phyloP scores from a whole-genome alignment of 2,113 vertebrate genomes.

The Scalopus aquaticus region DNA sequence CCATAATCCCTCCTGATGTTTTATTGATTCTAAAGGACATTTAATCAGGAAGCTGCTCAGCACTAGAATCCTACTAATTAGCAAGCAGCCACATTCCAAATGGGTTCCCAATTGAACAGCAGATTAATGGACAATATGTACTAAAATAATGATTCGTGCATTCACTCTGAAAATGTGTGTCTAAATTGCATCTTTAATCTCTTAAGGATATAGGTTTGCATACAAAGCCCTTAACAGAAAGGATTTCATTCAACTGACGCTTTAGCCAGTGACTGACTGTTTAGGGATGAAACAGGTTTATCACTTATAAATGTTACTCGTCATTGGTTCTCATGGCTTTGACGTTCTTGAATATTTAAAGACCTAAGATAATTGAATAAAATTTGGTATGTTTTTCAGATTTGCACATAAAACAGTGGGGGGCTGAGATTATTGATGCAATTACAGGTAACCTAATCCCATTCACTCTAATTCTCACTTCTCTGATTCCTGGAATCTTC shows the following conservation, averaged over 20 bases:
- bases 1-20: constrained; percentile 87
- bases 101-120: constrained; percentile 85
- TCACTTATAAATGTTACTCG: constrained; percentile 61
- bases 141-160: constrained; percentile 86
- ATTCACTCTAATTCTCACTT: not conserved
- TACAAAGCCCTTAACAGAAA: constrained; percentile 80
- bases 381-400: not conserved
- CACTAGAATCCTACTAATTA: constrained; percentile 88
- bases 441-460: not conserved
- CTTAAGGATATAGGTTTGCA: constrained; percentile 85
- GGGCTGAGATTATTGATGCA: not conserved
- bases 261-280: constrained; percentile 69
- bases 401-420: not conserved
- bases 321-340: constrained; percentile 54
- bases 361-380: constrained; percentile 48
- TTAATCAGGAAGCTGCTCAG: constrained; percentile 88
- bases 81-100: constrained; percentile 85
- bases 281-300: constrained; percentile 76
- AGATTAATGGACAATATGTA: constrained; percentile 88
- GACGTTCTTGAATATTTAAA: constrained; percentile 35
- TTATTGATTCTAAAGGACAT: constrained; percentile 89
- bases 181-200: constrained; percentile 87
- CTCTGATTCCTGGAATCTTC: not conserved
- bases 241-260: constrained; percentile 80
- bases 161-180: constrained; percentile 85